Percentiles rank a stretch among this genome's conserved stretches.
Evolutionary conservation across 2,797 vertebrate genomes (phyloP).

Genomic region (Champsocephalus gunnari): DNA sequence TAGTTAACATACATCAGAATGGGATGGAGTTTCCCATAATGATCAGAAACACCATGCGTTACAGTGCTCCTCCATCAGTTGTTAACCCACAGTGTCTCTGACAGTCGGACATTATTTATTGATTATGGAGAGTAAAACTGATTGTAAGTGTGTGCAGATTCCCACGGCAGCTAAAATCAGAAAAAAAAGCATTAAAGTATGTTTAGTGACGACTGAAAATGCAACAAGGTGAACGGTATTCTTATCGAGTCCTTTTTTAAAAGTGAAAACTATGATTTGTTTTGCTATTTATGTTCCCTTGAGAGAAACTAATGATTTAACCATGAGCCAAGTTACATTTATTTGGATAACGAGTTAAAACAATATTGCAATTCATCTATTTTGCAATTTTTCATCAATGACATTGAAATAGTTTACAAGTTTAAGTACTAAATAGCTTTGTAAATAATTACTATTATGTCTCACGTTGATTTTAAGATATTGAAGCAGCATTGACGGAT

Average conservation of each 20-base stretch:
- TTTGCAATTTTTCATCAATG: not conserved
- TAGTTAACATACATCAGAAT: slow-evolving; percentile 6
- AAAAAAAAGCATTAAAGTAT: not conserved
- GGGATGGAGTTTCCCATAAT: slow-evolving; percentile 8
- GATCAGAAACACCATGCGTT: not conserved
- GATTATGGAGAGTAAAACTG: not conserved
- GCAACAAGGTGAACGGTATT: slow-evolving; percentile 2
- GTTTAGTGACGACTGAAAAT: slow-evolving; percentile 18
- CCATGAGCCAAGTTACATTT: not conserved
- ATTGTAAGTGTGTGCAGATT: not conserved
- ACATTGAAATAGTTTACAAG: not conserved
- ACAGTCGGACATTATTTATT: not conserved
- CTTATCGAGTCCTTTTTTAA: not conserved
- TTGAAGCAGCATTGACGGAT: not conserved
- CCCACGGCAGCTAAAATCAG: slow-evolving; percentile 37
- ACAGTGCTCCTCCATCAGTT: not conserved
- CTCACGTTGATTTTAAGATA: not conserved
- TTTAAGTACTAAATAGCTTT: slow-evolving; percentile 6
- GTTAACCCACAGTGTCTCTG: not conserved
- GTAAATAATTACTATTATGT: slow-evolving; percentile 29
- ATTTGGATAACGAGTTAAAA: not conserved
- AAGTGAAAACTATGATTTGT: not conserved
- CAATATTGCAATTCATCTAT: slow-evolving; percentile 9
- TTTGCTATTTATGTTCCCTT: slow-evolving; percentile 11
- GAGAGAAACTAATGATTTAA: slow-evolving; percentile 2